Conservation (phyloP, 1,140 invertebrate genomes). For the Maconellicoccus hirsutus region DNA sequence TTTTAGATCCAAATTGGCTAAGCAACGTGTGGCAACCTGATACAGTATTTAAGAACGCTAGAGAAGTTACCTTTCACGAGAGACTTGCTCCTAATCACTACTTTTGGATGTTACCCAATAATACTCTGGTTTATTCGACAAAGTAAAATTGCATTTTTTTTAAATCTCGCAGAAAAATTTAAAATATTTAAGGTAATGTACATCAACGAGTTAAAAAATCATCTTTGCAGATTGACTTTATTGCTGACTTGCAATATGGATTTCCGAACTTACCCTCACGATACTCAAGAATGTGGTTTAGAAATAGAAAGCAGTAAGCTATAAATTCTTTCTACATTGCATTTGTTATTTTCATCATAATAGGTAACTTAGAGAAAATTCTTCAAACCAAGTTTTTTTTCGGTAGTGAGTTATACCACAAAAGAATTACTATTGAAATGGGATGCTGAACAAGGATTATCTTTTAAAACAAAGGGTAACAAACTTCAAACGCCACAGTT, state of each 20-base stretch:
- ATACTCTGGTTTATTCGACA: neutral
- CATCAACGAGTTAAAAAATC: too few species aligned
- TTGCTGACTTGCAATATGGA: neutral
- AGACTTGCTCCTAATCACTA: neutral
- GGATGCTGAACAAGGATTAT: neutral
- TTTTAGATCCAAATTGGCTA: neutral
- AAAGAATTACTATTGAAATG: neutral
- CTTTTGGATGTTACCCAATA: neutral
- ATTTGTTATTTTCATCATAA: neutral
- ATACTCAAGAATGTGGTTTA: neutral
- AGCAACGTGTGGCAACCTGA: neutral
- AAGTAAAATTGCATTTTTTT: neutral
- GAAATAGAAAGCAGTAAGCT: conserved; percentile 12
- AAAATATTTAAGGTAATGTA: too few species aligned
- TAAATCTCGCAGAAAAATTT: too few species aligned
- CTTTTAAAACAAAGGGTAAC: neutral
- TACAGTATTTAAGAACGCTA: neutral
- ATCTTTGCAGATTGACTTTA: neutral
- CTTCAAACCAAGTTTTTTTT: neutral
- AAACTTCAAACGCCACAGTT: neutral
- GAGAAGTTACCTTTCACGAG: neutral
- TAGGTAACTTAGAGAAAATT: too few species aligned
- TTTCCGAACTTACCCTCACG: neutral
- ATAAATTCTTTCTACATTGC: neutral
- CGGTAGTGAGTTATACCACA: neutral